Conservation (phyloP, 1,140 invertebrate genomes). For the Papilio polytes region DNA sequence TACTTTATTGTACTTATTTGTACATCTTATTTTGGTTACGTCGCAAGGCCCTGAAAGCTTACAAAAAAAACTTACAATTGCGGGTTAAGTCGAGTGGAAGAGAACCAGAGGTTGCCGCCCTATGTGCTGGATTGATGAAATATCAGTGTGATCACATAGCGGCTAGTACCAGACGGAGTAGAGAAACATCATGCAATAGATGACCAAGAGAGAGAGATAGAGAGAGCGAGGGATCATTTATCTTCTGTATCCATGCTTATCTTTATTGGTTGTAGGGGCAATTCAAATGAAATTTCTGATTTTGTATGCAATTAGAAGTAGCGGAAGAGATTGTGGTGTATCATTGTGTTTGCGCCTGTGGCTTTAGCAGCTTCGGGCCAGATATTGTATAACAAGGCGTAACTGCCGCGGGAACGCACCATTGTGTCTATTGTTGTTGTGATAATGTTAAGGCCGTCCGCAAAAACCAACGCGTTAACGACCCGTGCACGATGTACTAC, state of each 20-base stretch:
- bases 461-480: slow-evolving; percentile 47
- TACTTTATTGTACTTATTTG: neutral
- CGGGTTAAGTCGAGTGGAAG: too few species aligned
- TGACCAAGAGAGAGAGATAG: too few species aligned
- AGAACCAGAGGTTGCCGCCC: too few species aligned
- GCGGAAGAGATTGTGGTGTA: slow-evolving; percentile 44
- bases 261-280: neutral
- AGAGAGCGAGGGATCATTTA: neutral
- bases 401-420: slow-evolving; percentile 75
- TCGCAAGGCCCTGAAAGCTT: too few species aligned
- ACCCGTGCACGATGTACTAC: slow-evolving; percentile 32
- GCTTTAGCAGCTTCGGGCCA: slow-evolving; percentile 57
- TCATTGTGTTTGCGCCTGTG: slow-evolving; percentile 48
- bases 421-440: slow-evolving; percentile 76
- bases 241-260: neutral
- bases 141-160: too few species aligned
- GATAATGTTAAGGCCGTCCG: slow-evolving; percentile 77
- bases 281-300: neutral
- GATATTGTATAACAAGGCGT: slow-evolving; percentile 76
- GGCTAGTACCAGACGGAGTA: neutral
- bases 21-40: too few species aligned
- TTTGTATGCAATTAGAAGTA: slow-evolving; percentile 1
- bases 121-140: too few species aligned
- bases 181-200: neutral
- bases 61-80: too few species aligned